Evolutionary conservation across 2,797 vertebrate genomes (phyloP), one percentile per base, ranked within the genome.

Genomic region (Synanceia verrucosa): DNA sequence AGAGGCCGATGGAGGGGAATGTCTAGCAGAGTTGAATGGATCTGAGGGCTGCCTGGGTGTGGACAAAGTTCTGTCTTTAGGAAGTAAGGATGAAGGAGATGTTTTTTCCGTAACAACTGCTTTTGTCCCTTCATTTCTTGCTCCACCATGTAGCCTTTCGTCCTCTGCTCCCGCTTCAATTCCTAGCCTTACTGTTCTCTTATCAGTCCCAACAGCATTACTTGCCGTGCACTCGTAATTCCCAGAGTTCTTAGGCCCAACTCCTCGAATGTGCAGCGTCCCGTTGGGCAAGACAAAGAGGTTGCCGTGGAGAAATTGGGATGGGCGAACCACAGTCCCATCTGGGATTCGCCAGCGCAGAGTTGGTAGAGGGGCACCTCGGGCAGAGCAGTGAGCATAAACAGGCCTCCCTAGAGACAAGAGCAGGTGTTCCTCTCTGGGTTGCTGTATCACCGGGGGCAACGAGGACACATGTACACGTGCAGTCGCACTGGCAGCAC

Each of bases 251-350:
- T 89, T 91, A 36, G 92, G 87, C 1, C 93, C 93, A 1, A 95
- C 78, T 0, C 85, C 93, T 36, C 94, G 94, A 72, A 99, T 95
- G 70, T 95, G 96, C 3, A 99, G 94, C 0, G 98, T 99, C 47
- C 97, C 98, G 21, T 99, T 98, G 75, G 96, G 96, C 82, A 99
- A 95, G 66, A 99, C 96, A 75, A 97, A 98, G 9, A 98, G 82
- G 86, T 97, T 97, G 73, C 96, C 95, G 10, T 94, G 94, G 66
- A 98, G 86, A 83, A 97, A 97, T 89, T 99, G 97, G 1, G 97
- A 98, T 2, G 97, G 95, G 9, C 96, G 94, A 43, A 99, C 82
- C 2, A 95, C 92, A 0, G 92, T 94, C 8, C 97, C 96, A 37
- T 94, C 95, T 14, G 91, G 91, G 19, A 96, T 94, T 65, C 94